A percentile compares a stretch with the other conserved stretches of the same genome.
Conservation (phyloP, 2,797 vertebrate genomes). For the Centroberyx gerrardi region DNA sequence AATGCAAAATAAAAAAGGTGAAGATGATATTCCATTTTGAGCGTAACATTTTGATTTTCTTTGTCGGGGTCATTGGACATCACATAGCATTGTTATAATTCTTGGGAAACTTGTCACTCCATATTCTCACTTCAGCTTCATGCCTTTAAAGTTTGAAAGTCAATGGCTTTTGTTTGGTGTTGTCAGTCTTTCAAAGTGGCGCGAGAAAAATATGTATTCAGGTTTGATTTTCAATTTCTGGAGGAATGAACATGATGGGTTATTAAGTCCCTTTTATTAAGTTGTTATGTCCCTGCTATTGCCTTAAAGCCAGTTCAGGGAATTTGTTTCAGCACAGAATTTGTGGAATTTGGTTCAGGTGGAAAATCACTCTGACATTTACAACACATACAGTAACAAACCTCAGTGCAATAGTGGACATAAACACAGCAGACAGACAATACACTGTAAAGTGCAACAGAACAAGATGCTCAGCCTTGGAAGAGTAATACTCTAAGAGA, state of each 20-base stretch:
- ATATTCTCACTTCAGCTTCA: background rate
- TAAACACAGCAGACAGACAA: background rate
- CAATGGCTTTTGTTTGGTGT: background rate
- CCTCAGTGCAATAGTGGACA: background rate
- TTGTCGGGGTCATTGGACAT: slow-evolving; percentile 1
- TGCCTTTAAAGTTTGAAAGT: background rate
- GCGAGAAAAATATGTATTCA: background rate
- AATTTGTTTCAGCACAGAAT: background rate
- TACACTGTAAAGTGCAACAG: slow-evolving; percentile 10
- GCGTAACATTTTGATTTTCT: slow-evolving; percentile 21
- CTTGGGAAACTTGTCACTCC: background rate
- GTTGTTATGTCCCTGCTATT: background rate
- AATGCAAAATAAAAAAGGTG: background rate
- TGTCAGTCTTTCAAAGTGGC: background rate
- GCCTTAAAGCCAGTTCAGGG: background rate
- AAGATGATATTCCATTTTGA: slow-evolving; percentile 8
- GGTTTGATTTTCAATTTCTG: background rate
- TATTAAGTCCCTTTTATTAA: background rate
- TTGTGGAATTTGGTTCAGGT: background rate
- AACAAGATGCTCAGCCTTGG: slow-evolving; percentile 1
- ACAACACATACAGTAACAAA: background rate
- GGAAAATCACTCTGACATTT: background rate
- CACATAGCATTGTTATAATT: background rate
- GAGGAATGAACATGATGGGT: background rate
- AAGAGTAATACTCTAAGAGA: slow-evolving; percentile 34